Base-by-base conservation (phyloP, 2,113 vertebrate species). In the Caretta caretta region DNA sequence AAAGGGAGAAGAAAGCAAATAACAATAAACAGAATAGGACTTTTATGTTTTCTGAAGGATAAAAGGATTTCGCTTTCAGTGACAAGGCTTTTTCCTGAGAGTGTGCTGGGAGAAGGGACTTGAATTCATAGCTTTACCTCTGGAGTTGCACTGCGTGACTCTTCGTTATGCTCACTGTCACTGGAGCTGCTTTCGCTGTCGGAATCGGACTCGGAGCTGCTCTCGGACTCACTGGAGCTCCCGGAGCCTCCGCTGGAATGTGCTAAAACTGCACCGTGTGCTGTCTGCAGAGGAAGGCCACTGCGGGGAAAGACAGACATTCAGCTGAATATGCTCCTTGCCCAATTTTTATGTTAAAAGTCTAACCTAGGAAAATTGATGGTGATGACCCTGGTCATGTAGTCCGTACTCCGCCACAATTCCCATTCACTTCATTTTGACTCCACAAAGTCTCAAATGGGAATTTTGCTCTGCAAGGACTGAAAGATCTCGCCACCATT, bases 151-250 rank as follows among this genome's bases (percentile, higher is more conserved):
- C 97, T 99, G 56, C 99, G 99, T 0, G 99, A 99, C 12, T 98
- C 98, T 95, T 98, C 98, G 82, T 99, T 99, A 97, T 99, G 99
- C 93, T 99, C 99, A 17, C 99, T 99, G 98, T 99, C 99, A 3
- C 99, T 99, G 96, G 99, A 99, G 98, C 99, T 99, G 98, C 99
- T 99, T 97, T 99, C 99, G 0, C 99, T 99, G 92, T 99, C 99
- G 0, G 99, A 99, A 98, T 99, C 99, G 0, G 99, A 99, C 97
- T 99, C 99, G 0, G 99, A 99, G 97, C 99, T 99, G 98, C 99
- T 99, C 96, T 99, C 99, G 0, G 99, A 99, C 97, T 99, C 99
- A 10, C 99, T 99, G 98, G 99, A 99, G 98, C 99, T 99, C 91
- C 98, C 99, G 0, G 99, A 99, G 2, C 98, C 99, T 0, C 99